Percentiles rank a stretch among this genome's conserved stretches.
Conservation (phyloP, 2,797 vertebrate species). For the Epinephelus coioides region DNA sequence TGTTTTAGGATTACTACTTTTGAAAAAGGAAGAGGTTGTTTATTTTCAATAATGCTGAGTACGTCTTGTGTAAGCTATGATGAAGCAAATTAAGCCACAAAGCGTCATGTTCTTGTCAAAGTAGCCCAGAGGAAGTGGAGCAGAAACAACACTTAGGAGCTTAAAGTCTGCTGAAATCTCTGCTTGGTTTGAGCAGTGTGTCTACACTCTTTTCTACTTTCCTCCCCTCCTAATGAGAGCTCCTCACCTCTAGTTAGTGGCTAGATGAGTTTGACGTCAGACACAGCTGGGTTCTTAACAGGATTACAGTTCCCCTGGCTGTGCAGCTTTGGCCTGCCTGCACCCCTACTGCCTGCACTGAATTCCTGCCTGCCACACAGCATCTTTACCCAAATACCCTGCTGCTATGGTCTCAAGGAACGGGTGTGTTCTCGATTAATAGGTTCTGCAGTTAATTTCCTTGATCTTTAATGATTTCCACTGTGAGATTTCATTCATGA, state of each 20-base stretch:
- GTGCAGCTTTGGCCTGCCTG: conserved; percentile 67
- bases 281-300: conserved; percentile 83
- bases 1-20: not conserved
- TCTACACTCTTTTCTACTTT: conserved; percentile 52
- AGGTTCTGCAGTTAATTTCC: not conserved
- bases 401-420: conserved; percentile 42
- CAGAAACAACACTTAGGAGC: conserved; percentile 40
- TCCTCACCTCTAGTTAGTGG: conserved; percentile 75
- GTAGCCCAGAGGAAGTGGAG: conserved; percentile 28
- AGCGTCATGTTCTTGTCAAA: conserved; percentile 24
- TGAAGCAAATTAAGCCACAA: conserved; percentile 37
- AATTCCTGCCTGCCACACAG: conserved; percentile 68
- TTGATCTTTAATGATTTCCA: conserved; percentile 2
- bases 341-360: conserved; percentile 58
- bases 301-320: conserved; percentile 79
- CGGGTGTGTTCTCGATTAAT: conserved; percentile 30
- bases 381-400: conserved; percentile 52
- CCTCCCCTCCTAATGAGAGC: conserved; percentile 73
- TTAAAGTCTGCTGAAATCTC: conserved; percentile 48
- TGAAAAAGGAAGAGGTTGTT: conserved; percentile 4
- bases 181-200: conserved; percentile 25
- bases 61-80: conserved; percentile 34
- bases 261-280: conserved; percentile 84
- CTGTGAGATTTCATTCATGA: not conserved
- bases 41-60: conserved; percentile 5